Percentiles rank a stretch among this genome's conserved stretches.
Evolutionary conservation across 2,797 vertebrate species (phyloP).

Genomic region (Cygnus olor): DNA sequence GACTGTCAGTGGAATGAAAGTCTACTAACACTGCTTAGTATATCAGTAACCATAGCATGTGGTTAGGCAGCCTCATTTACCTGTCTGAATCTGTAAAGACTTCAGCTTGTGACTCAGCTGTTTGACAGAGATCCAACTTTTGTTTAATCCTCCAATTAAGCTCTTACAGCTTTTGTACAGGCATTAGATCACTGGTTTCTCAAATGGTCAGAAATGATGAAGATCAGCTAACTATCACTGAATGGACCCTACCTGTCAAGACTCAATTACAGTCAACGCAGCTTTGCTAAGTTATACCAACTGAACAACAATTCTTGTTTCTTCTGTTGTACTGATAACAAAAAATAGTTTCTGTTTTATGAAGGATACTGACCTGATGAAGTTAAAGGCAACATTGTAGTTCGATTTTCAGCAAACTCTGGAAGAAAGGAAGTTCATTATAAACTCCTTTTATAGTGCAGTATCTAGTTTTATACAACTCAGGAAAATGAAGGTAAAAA

Average conservation of each 20-base stretch:
- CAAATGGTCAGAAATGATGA: not conserved
- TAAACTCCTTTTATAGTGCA: not conserved
- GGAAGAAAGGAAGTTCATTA: conserved; percentile 6
- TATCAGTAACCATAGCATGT: not conserved
- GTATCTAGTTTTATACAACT: not conserved
- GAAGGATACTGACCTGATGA: conserved; percentile 7
- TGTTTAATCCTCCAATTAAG: not conserved
- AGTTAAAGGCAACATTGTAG: not conserved
- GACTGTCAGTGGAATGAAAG: not conserved
- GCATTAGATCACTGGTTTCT: not conserved
- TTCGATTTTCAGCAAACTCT: not conserved
- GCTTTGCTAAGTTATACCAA: not conserved
- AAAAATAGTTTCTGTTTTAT: not conserved
- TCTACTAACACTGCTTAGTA: not conserved
- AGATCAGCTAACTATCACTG: not conserved
- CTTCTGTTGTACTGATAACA: not conserved
- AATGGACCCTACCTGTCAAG: not conserved
- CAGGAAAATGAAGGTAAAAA: not conserved
- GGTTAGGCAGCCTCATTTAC: not conserved
- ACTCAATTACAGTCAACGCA: not conserved
- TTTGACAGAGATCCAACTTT: not conserved
- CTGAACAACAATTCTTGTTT: not conserved
- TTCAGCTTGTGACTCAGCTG: not conserved
- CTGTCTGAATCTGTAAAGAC: not conserved
- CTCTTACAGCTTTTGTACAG: not conserved